Evolutionary conservation across 2,888 invertebrate genomes (phyloP).

Genomic region (Antheraea yamamai): DNA sequence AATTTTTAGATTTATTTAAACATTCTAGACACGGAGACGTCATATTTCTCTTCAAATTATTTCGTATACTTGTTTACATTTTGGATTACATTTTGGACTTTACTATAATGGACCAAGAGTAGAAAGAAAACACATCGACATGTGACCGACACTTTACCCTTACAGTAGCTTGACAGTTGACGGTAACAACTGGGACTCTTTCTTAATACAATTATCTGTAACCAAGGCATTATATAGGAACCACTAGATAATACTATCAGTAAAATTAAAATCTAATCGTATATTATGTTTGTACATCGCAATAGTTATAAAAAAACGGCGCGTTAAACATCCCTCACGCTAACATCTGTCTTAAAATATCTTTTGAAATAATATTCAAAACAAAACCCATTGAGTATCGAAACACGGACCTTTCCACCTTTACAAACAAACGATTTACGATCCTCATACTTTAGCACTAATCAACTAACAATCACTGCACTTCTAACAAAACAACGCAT

Average conservation of each 20-base stretch:
- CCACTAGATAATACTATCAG: not conserved
- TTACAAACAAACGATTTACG: conserved; percentile 50
- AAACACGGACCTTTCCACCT: conserved; percentile 30
- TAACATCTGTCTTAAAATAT: conserved; percentile 5
- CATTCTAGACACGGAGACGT: not conserved
- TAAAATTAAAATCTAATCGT: not conserved
- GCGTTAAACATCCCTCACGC: not conserved
- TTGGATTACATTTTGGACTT: too few relatives aligned
- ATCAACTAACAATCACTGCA: conserved; percentile 55
- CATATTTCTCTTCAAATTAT: not conserved
- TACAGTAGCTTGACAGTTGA: not conserved
- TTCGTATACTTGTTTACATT: not conserved
- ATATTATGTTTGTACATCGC: not conserved
- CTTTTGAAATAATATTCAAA: not conserved
- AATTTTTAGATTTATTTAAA: too few relatives aligned
- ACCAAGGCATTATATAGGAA: not conserved
- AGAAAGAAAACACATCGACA: not conserved
- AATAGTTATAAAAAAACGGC: not conserved
- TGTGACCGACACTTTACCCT: not conserved
- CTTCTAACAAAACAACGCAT: conserved; percentile 54
- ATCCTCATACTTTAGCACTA: conserved; percentile 43
- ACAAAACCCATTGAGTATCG: conserved; percentile 7
- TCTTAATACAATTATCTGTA: not conserved
- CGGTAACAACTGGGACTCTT: too few relatives aligned
- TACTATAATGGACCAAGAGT: not conserved